Base-by-base conservation (phyloP, 2,797 vertebrate species). In the Amphiprion clarkii region DNA sequence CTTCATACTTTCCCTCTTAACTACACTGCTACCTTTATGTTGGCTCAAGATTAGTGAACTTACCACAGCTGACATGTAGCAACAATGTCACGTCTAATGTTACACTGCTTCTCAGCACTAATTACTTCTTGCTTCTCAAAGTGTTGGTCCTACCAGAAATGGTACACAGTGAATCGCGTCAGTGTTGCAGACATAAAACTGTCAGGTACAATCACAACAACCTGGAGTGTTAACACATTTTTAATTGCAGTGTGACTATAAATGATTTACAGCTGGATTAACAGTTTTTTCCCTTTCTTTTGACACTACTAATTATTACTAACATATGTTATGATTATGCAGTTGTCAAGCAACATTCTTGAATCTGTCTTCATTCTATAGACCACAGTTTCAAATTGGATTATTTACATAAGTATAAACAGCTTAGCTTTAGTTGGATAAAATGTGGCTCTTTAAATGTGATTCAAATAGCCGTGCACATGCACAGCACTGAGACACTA, bases 241-340 rank as follows among this genome's bases (percentile, higher is more conserved):
- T 53, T 87, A 86, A 87, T 70, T 84, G 64, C 62, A 51, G 67
- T 27, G 56, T 68, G 67, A 76, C 63, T 86, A 33, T 61, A 61
- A 80, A 83, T 44, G 48, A 71, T 81, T 78, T 33, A 48, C 13
- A 0, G 19, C 39, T 52, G 65, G 67, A 80, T 79, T 69, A 82
- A 69, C 59, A 19, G 55, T 29, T 40, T 76, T 76, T 36, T 36
- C 57, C 58, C 76, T 70, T 74, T 63, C 66, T 78, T 86, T 55
- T 76, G 78, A 81, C 54, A 53, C 33, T 13, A 39, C 14, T 78
- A 73, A 81, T 88, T 61, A 53, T 27, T 27, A 27, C 27, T 27
- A 27, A 27, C 36, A 61, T 60, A 49, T 56, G 29, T 19, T 54
- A 27, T 66, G 44, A 62, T 84, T 72, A 25, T 27, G 46, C 58